Base-by-base conservation (phyloP, 2,888 invertebrate species). In the Cephalotes varians region DNA sequence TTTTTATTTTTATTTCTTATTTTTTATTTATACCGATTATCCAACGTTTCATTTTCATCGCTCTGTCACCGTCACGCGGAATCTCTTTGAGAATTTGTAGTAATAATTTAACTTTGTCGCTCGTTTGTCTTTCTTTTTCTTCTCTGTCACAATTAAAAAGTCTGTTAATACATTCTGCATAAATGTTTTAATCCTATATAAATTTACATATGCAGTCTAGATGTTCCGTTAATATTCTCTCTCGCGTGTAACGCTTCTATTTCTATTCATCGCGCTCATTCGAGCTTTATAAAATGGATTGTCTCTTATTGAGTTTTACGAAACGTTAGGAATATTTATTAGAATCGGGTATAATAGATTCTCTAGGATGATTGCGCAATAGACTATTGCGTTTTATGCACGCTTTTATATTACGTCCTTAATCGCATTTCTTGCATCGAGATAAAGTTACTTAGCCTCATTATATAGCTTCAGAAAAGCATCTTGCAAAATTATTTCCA, bases 361-460 rank as follows among this genome's bases (percentile, higher is more conserved):
- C 25, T n/a, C 10, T 12, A 10, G 49, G 34, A 64, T 64, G n/a
- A n/a, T n/a, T n/a, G n/a, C n/a, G n/a, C n/a, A 54, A 71, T 54
- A 37, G 34, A 12, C 25, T 49, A 49, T 64, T 37, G 49, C 62
- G 18, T 51, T 74, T 65, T 51, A 47, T 34, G 31, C 25, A 28
- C n/a, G 74, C 12, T 34, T 74, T 62, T 64, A 34, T 64, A 51
- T 76, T 51, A 65, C 37, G 64, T 64, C 25, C 12, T 64, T 25
- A 37, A 74, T 64, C 12, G 34, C 51, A 37, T 74, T 65, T 9
- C 31, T 65, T 37, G 51, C 28, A 51, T 49, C 28, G n/a, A 65
- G 21, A 65, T 65, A 28, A 40, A 9, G 5, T 25, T 51, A 12
- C 51, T 76, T 28, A 28, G 4, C 31, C 51, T 25, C 15, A 49